Percentiles rank a stretch among this genome's conserved stretches.
These are phyloP conservation scores for Lepilemur ruficaudatus DNA, from an alignment of 2,797 vertebrate genomes.

Conservation along the genomic window DNA sequence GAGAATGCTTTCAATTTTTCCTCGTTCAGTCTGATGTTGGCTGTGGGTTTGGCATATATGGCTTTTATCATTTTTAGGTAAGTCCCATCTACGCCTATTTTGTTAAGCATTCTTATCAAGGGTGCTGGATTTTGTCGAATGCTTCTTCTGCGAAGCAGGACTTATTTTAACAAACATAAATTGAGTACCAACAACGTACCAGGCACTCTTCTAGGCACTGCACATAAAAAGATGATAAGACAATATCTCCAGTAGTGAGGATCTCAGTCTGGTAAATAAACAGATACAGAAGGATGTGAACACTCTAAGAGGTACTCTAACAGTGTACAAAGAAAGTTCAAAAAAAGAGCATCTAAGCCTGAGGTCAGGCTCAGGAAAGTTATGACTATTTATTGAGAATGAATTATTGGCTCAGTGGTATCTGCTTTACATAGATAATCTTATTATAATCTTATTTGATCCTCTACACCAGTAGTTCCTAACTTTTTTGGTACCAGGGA, in stretches of 20 bases:
- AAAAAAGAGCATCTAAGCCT: background rate
- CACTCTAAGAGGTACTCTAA: background rate
- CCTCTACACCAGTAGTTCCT: background rate
- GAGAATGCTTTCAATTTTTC: too few relatives aligned
- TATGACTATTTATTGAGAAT: background rate
- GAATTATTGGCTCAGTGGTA: background rate
- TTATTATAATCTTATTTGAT: background rate
- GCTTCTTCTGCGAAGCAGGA: background rate
- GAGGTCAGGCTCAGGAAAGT: background rate
- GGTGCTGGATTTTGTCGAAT: too few relatives aligned
- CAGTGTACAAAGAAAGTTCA: slow-evolving; percentile 8
- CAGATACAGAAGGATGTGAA: background rate
- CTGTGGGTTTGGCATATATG: too few relatives aligned
- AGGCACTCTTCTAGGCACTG: background rate
- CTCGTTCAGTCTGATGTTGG: too few relatives aligned
- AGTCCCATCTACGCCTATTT: too few relatives aligned
- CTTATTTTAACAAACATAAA: slow-evolving; percentile 9
- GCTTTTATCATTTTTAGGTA: too few relatives aligned
- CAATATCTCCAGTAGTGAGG: background rate
- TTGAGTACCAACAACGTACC: background rate
- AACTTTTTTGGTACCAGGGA: too few relatives aligned
- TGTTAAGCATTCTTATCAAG: too few relatives aligned
- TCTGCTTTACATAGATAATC: background rate
- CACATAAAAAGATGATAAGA: background rate
- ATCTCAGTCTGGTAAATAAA: background rate